Evolutionary conservation across 2,888 invertebrate genomes (phyloP), one percentile per base, ranked within the genome.

Genomic region (Notodonta dromedarius): DNA sequence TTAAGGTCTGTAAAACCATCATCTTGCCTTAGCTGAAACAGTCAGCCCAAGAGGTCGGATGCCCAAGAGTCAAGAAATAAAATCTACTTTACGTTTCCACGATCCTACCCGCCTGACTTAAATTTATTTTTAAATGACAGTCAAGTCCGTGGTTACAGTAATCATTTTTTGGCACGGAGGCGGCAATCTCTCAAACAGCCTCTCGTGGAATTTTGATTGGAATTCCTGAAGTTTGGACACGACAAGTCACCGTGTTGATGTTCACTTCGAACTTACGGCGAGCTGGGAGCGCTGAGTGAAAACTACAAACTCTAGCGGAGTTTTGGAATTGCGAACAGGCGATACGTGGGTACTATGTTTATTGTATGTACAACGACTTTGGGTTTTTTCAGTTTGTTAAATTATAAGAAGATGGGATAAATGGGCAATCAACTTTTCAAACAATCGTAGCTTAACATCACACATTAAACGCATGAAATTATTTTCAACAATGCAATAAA

Each of bases 401-500:
- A 9, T 8, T 8, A 40, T 40, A 9, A 6, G 40, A 40, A 44
- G n/a, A n/a, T n/a, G n/a, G n/a, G n/a, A n/a, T n/a, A n/a, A n/a
- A n/a, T 4, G n/a, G 13, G 4, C n/a, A 46, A 4, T 46, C n/a
- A 46, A n/a, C n/a, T n/a, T 42, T 46, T n/a, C 11, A 46, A 5
- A 46, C 11, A 46, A n/a, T 46, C 5, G 42, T 11, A 46, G 46
- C 5, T 9, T n/a, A 46, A 46, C 46, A n/a, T n/a, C 13, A 46
- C n/a, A 5, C 46, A 46, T 46, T n/a, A 46, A 13, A 46, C 11
- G 46, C n/a, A n/a, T n/a, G 46, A 5, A 46, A 42, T 46, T 13
- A 46, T 46, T 4, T 46, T 52, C 13, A 52, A 52, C 52, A 32
- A 52, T 52, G 32, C 52, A 52, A 52, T 52, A 52, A 52, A 52